phyloP scores from a whole-genome alignment of 92 coral and sea anemone species.

The Anthopleura xanthogrammica region DNA sequence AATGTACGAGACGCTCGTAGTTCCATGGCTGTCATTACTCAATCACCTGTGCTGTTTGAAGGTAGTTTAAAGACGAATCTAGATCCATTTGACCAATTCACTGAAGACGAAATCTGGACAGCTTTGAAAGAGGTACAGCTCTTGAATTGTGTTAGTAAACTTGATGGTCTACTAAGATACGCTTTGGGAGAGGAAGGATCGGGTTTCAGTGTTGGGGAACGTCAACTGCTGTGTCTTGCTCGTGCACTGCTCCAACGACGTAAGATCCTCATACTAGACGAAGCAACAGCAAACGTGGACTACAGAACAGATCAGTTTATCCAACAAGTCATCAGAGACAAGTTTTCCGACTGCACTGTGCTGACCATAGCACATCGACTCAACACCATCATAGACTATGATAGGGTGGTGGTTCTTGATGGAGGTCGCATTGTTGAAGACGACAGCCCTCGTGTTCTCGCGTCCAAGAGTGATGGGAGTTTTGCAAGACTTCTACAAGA shows the following conservation, averaged over 20 bases:
- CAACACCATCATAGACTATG: background rate
- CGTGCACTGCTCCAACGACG: too few species aligned
- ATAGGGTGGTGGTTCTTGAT: constrained; percentile 28
- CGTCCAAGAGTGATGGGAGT: constrained; percentile 4
- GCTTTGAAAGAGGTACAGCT: too few species aligned
- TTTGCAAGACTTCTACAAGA: background rate
- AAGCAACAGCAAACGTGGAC: too few species aligned
- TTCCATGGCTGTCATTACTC: constrained; percentile 33
- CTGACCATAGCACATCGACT: constrained; percentile 37
- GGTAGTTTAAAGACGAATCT: constrained; percentile 24
- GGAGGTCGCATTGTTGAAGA: constrained; percentile 25
- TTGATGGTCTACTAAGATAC: too few species aligned
- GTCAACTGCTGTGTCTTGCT: too few species aligned
- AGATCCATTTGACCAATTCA: constrained; percentile 30
- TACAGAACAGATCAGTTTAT: background rate
- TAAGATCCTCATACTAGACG: too few species aligned
- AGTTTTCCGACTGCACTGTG: constrained; percentile 21
- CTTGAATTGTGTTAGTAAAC: too few species aligned
- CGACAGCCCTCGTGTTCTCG: constrained; percentile 8
- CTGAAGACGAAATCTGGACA: too few species aligned
- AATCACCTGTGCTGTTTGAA: constrained; percentile 28
- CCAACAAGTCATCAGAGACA: constrained; percentile 21
- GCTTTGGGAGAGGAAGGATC: too few species aligned
- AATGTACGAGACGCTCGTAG: constrained; percentile 29
- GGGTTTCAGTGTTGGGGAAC: too few species aligned